These are phyloP conservation scores for Crocodylus rhombifer DNA, from an alignment of 2,797 vertebrate genomes.

Conservation along the genomic window DNA sequence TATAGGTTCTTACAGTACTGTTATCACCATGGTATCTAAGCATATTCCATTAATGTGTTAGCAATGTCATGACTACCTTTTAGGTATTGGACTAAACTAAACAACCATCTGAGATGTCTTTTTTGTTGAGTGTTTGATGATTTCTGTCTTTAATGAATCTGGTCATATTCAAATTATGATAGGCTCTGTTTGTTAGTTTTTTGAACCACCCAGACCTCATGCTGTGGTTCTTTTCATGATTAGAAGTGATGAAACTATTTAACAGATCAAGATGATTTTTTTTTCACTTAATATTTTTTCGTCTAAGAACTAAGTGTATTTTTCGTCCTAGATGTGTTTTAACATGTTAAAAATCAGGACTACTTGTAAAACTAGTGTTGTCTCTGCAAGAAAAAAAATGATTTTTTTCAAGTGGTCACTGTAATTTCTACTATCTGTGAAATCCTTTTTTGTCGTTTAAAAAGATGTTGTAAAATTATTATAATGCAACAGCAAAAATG, in stretches of 20 bases:
- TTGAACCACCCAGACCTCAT: not conserved
- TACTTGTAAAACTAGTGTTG: not conserved
- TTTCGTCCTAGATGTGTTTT: not conserved
- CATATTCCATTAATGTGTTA: not conserved
- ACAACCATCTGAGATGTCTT: not conserved
- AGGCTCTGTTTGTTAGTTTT: not conserved
- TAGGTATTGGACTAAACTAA: not conserved
- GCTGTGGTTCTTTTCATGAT: too few relatives aligned
- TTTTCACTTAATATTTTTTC: too few relatives aligned
- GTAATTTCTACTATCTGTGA: not conserved
- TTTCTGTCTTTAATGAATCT: too few relatives aligned
- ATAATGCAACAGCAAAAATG: not conserved
- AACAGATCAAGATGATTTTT: too few relatives aligned
- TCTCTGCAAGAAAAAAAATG: not conserved
- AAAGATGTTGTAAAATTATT: not conserved
- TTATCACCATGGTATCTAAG: slow-evolving; percentile 21
- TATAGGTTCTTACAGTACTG: not conserved
- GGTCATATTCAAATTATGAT: not conserved
- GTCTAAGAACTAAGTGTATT: too few relatives aligned
- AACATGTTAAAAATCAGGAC: not conserved
- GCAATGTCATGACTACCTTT: not conserved
- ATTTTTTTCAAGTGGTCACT: not conserved
- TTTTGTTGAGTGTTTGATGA: not conserved
- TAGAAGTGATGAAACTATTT: too few relatives aligned
- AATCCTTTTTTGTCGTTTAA: not conserved